Conservation (phyloP, 2,888 invertebrate genomes). For the Ceratothoa steindachneri region DNA sequence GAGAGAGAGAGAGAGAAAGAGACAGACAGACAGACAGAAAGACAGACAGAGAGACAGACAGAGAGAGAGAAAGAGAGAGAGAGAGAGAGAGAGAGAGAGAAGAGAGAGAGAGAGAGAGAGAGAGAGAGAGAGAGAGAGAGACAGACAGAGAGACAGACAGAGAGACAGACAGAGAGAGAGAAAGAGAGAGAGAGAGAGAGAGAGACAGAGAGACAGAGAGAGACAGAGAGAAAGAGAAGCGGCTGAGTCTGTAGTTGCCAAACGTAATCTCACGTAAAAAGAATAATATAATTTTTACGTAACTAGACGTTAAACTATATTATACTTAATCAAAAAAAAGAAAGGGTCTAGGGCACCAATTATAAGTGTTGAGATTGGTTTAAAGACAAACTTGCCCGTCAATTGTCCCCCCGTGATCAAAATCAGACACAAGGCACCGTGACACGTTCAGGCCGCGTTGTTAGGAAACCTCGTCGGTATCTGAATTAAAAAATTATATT, state of each 20-base stretch:
- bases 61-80: slow-evolving; percentile 28
- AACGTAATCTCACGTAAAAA: too few species aligned
- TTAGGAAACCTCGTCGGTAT: too few species aligned
- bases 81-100: slow-evolving; percentile 16
- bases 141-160: slow-evolving; percentile 21
- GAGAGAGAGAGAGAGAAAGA: slow-evolving; percentile 16
- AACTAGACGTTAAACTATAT: too few species aligned
- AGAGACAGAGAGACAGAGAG: slow-evolving; percentile 11
- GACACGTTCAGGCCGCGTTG: too few species aligned
- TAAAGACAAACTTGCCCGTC: not conserved
- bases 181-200: slow-evolving; percentile 26
- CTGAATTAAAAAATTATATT: too few species aligned
- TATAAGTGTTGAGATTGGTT: too few species aligned
- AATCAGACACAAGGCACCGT: too few species aligned
- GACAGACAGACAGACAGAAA: slow-evolving; percentile 21
- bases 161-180: slow-evolving; percentile 23
- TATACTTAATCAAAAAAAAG: too few species aligned
- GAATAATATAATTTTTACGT: too few species aligned
- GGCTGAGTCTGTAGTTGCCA: too few species aligned
- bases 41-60: slow-evolving; percentile 23
- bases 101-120: slow-evolving; percentile 14
- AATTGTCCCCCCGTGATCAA: not conserved
- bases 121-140: slow-evolving; percentile 19
- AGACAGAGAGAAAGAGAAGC: slow-evolving; percentile 15
- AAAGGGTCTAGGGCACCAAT: too few species aligned